Evolutionary conservation across 2,888 invertebrate genomes (phyloP).

Genomic region (Microdon myrmicae): DNA sequence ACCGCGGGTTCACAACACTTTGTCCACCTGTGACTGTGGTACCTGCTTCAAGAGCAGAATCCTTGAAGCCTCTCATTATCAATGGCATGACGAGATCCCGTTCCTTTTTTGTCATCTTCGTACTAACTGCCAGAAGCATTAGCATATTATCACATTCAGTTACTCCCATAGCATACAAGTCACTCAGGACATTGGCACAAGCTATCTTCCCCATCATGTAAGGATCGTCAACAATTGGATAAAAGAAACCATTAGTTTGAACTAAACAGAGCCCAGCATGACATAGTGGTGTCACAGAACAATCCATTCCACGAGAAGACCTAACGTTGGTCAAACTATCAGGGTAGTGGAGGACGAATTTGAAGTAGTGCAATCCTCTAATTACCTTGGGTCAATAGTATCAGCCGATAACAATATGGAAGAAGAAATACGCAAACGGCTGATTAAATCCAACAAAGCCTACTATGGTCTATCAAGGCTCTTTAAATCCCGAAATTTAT

Average conservation of each 20-base stretch:
- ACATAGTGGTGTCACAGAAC: slow-evolving; percentile 85
- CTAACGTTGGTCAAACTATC: no score
- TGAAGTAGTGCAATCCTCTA: no score
- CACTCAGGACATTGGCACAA: slow-evolving; percentile 92
- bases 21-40: slow-evolving; percentile 89
- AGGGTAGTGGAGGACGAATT: no score
- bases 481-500: no score
- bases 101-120: slow-evolving; percentile 90
- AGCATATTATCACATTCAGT: slow-evolving; percentile 95
- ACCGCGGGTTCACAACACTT: slow-evolving; percentile 92
- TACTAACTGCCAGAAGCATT: slow-evolving; percentile 89
- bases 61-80: slow-evolving; percentile 92
- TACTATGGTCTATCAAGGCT: no score
- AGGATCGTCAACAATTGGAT: slow-evolving; percentile 91
- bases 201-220: slow-evolving; percentile 95
- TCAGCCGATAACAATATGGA: no score
- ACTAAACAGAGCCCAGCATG: slow-evolving; percentile 87
- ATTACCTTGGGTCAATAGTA: no score
- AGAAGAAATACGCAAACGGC: no score
- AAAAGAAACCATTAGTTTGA: slow-evolving; percentile 94
- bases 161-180: slow-evolving; percentile 94
- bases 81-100: slow-evolving; percentile 89
- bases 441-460: no score
- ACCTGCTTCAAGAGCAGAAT: slow-evolving; percentile 86
- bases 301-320: slow-evolving; percentile 90